A percentile compares a stretch with the other conserved stretches of the same genome.
phyloP scores from a whole-genome alignment of 1,140 invertebrate species.

The Achatina immaculata region DNA sequence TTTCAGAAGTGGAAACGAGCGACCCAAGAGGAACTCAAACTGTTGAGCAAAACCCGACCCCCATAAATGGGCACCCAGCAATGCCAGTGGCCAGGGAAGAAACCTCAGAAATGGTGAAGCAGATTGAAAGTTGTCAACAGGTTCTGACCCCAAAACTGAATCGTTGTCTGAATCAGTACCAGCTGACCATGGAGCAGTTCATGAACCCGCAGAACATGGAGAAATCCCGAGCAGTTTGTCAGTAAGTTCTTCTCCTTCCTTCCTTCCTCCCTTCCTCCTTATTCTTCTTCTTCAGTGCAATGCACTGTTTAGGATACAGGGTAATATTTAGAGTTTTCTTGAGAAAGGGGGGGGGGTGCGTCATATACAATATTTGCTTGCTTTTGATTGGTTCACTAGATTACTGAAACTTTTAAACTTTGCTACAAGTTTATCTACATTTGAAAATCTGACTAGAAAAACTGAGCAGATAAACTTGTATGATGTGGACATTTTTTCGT shows the following conservation, averaged over 20 bases:
- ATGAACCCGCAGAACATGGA: conserved; percentile 24
- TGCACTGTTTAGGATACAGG: too few relatives aligned
- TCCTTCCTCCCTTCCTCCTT: too few relatives aligned
- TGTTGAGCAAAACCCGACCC: background rate
- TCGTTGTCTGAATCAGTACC: background rate
- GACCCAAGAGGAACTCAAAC: background rate
- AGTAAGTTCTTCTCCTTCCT: conserved; percentile 4
- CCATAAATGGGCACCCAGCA: background rate
- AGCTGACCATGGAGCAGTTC: conserved; percentile 11
- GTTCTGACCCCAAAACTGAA: background rate
- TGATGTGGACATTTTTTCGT: too few relatives aligned
- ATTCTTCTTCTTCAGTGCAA: too few relatives aligned
- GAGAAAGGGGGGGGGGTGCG: too few relatives aligned
- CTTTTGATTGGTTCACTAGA: too few relatives aligned
- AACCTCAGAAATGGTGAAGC: background rate
- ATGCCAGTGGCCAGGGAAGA: background rate
- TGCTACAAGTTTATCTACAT: too few relatives aligned
- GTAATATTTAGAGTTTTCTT: too few relatives aligned
- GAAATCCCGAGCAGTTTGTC: conserved; percentile 8
- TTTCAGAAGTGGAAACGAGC: background rate
- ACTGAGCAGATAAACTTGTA: too few relatives aligned
- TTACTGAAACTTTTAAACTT: too few relatives aligned
- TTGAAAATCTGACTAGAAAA: too few relatives aligned
- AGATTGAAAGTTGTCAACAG: background rate
- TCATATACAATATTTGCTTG: too few relatives aligned